A percentile compares a stretch with the other conserved stretches of the same genome.
These are phyloP conservation scores for Pyrocephalus nanus DNA, from an alignment of 2,797 vertebrate genomes.

Conservation along the genomic window DNA sequence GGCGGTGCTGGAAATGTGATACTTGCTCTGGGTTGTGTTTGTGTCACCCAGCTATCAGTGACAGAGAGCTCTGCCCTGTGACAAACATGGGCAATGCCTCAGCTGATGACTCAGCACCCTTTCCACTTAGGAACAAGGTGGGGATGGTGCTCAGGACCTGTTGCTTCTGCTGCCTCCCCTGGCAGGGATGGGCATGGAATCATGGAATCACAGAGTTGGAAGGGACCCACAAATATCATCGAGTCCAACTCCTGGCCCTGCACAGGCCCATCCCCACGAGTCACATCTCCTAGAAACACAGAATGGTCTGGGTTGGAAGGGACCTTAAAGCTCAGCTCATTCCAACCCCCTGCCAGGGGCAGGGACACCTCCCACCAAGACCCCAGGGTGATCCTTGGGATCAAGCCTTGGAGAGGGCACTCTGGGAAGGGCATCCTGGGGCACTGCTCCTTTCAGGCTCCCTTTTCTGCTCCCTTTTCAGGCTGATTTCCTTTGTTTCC, in stretches of 20 bases:
- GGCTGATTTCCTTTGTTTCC: not conserved
- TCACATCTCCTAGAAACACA: not conserved
- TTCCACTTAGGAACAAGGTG: not conserved
- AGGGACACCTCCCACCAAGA: not conserved
- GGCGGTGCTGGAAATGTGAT: not conserved
- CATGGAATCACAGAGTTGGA: not conserved
- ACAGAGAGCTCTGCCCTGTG: not conserved
- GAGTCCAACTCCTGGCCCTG: not conserved
- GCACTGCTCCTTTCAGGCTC: not conserved
- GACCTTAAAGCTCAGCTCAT: not conserved
- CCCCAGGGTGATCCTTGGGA: not conserved
- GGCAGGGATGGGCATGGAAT: not conserved
- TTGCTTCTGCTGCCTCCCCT: not conserved
- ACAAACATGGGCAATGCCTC: fast-evolving
- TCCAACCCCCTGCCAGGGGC: not conserved
- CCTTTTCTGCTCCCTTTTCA: not conserved
- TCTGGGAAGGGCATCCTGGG: not conserved
- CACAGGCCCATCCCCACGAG: not conserved
- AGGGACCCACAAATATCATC: not conserved
- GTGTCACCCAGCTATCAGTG: not conserved
- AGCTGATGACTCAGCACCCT: not conserved
- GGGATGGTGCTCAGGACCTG: fast-evolving
- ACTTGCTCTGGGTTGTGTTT: not conserved
- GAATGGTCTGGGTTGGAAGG: not conserved
- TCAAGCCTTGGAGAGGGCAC: not conserved